These are phyloP conservation scores for Loris lydekkerianus DNA, from an alignment of 2,797 vertebrate species.

Conservation along the genomic window DNA sequence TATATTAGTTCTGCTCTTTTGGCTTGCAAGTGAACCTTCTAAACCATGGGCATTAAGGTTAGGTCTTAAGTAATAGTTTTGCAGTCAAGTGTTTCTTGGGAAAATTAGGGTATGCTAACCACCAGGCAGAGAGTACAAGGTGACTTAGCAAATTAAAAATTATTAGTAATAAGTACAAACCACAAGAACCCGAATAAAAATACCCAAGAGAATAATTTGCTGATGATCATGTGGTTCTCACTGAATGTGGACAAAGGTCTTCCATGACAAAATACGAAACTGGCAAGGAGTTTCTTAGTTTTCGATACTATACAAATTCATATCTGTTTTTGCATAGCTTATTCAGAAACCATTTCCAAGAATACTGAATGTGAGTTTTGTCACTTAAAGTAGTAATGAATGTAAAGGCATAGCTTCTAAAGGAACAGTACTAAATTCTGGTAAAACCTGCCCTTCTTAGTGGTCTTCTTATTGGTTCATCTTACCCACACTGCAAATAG, in stretches of 20 bases:
- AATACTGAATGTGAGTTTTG: background rate
- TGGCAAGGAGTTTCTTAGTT: background rate
- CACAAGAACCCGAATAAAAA: conserved; percentile 20
- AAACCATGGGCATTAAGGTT: conserved; percentile 85
- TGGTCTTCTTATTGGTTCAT: background rate
- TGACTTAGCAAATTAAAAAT: conserved; percentile 81
- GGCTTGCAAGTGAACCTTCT: conserved; percentile 85
- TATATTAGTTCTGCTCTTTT: conserved; percentile 87
- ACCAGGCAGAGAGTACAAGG: conserved; percentile 53
- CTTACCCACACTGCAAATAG: background rate
- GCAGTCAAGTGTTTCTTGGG: conserved; percentile 79
- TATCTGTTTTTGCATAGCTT: background rate
- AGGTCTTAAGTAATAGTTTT: conserved; percentile 84
- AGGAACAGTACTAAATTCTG: background rate
- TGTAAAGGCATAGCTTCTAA: background rate
- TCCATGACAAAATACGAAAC: conserved; percentile 23
- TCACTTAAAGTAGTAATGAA: background rate
- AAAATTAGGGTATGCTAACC: conserved; percentile 83
- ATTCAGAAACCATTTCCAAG: conserved; percentile 9
- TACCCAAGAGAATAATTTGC: conserved; percentile 6
- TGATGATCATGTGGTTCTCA: conserved; percentile 42
- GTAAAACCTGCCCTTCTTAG: background rate
- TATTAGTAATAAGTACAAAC: conserved; percentile 49
- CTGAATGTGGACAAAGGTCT: background rate
- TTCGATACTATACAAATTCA: background rate